Base-by-base conservation (phyloP, 2,797 vertebrate species). In the Oryzias dopingdopingensis region DNA sequence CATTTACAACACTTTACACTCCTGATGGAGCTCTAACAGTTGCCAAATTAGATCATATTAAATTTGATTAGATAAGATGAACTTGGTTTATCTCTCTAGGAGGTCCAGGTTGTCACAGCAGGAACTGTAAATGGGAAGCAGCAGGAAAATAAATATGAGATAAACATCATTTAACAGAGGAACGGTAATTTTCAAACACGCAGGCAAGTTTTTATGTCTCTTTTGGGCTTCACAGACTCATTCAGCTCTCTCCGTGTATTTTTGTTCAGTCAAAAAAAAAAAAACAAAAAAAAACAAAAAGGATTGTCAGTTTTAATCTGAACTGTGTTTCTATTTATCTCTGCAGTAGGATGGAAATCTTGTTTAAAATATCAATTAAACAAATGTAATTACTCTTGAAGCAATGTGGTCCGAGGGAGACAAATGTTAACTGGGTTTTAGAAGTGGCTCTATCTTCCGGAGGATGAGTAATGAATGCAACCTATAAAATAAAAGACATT, bases 71-170 rank as follows among this genome's bases (percentile, higher is more conserved):
- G 48, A 74, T 56, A 42, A 58, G 53, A 79, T 65, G 20, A 75
- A 66, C 52, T 59, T 47, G 18, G 63, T 18, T 72, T 18, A 79
- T 68, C 66, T 77, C 62, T 32, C 64, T 56, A 23, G 59, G 62
- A 69, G 62, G 56, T 65, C 64, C 29, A 75, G 57, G 57, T 45
- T 75, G 59, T 58, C 66, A 61, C 76, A 81, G 71, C 72, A 73
- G 62, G 58, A 74, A 37, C 42, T 29, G 48, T 6, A 66, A 65
- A 72, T 72, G 62, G 71, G 69, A 59, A 63, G 6, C 68, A 75
- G 69, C 64, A 52, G 16, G 64, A 70, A 57, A 62, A 76, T 53
- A 52, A 69, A 66, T 53, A 50, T 49, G 47, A 62, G 55, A 64
- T 40, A 66, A 76, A 75, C 59, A 57, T 42, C 37, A 45, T 52